phyloP scores from a whole-genome alignment of 2,113 vertebrate species.

The Circaetus cinerascens region DNA sequence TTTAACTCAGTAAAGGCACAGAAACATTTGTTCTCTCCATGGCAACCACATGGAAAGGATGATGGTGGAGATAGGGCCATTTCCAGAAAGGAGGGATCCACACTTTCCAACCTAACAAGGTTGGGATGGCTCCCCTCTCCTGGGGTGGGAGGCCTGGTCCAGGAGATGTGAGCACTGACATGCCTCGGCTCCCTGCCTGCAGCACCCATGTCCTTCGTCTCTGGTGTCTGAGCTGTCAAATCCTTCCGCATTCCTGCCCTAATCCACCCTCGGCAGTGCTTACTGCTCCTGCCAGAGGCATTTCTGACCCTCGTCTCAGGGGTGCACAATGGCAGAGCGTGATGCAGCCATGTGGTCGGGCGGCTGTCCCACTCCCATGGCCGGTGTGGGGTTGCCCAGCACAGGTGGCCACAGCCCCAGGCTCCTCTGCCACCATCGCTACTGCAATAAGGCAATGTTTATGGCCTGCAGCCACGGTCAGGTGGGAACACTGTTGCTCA shows the following conservation, averaged over 20 bases:
- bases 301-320: neutral
- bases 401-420: neutral
- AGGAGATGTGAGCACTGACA: neutral
- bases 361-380: rapidly evolving
- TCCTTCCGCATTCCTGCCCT: neutral
- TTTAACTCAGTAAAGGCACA: neutral
- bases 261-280: neutral
- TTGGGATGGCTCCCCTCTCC: neutral
- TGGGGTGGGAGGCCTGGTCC: neutral
- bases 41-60: neutral
- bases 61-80: neutral
- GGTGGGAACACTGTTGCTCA: neutral
- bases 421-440: neutral
- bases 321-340: rapidly evolving
- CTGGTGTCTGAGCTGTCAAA: neutral
- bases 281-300: neutral
- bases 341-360: rapidly evolving
- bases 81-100: neutral
- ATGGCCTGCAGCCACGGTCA: neutral
- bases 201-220: neutral
- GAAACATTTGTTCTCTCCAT: neutral
- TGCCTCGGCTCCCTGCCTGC: neutral
- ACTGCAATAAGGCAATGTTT: neutral
- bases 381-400: rapidly evolving
- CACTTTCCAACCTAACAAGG: neutral